Percentiles rank a stretch among this genome's conserved stretches.
phyloP scores from a whole-genome alignment of 2,113 vertebrate species.

The Poeciliopsis retropinna region DNA sequence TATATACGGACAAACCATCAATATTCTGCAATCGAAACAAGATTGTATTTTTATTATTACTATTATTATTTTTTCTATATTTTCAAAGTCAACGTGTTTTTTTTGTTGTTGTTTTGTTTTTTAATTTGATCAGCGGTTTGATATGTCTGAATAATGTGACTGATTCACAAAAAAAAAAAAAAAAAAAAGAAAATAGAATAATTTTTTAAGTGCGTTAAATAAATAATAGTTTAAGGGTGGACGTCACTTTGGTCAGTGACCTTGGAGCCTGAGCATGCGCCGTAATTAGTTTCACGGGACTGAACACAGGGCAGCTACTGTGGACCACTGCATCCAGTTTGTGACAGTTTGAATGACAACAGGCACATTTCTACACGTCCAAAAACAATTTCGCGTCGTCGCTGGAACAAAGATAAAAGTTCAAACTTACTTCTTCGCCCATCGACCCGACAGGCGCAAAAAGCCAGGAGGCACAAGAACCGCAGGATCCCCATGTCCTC shows the following conservation, averaged over 20 bases:
- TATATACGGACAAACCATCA: background rate
- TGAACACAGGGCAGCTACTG: constrained; percentile 7
- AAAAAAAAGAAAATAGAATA: background rate
- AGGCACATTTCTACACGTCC: background rate
- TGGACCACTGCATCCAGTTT: background rate
- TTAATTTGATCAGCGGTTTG: no score
- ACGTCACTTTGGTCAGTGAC: background rate
- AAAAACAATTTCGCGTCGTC: no score
- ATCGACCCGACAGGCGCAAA: constrained; percentile 46
- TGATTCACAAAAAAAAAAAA: no score
- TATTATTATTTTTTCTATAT: background rate
- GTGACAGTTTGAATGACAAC: background rate
- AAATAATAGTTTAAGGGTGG: background rate
- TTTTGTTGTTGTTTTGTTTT: no score
- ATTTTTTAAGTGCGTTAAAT: background rate
- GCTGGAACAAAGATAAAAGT: background rate
- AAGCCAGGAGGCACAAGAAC: constrained; percentile 46
- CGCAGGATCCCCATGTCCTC: constrained; percentile 49
- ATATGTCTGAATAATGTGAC: background rate
- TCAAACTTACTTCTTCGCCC: constrained; percentile 76
- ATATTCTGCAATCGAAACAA: background rate
- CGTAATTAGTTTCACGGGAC: constrained; percentile 78
- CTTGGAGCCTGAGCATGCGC: background rate
- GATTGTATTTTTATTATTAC: no score
- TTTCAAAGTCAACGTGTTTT: background rate